Conservation (phyloP, 2,113 vertebrate genomes). For the Rhinopomastus cyanomelas region DNA sequence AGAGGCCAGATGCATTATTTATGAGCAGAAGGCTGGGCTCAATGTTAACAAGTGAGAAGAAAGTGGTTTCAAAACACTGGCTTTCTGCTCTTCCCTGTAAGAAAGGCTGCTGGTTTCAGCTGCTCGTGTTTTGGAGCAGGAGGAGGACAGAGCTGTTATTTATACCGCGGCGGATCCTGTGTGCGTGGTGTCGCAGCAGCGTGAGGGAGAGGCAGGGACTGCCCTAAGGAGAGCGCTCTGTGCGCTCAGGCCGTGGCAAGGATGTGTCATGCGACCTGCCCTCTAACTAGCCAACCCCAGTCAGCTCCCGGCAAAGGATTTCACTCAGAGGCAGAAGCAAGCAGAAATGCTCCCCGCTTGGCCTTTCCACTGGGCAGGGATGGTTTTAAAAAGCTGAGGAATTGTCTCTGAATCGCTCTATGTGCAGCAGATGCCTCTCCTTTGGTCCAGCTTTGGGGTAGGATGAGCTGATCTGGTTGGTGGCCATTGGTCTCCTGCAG, state of each 20-base stretch:
- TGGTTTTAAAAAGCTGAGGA: not conserved
- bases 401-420: slow-evolving; percentile 11
- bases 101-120: slow-evolving; percentile 54
- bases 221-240: slow-evolving; percentile 13
- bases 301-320: slow-evolving; percentile 32
- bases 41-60: slow-evolving; percentile 70
- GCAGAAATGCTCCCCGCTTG: not conserved
- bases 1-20: slow-evolving; percentile 72
- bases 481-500: not conserved
- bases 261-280: slow-evolving; percentile 31
- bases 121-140: slow-evolving; percentile 52
- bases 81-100: slow-evolving; percentile 39
- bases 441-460: not conserved
- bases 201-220: slow-evolving; percentile 19
- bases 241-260: not conserved
- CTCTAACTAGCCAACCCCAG: not conserved
- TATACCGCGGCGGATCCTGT: not conserved
- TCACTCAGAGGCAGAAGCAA: slow-evolving; percentile 12
- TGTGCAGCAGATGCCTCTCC: not conserved
- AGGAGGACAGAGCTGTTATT: slow-evolving; percentile 41
- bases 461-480: not conserved
- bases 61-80: slow-evolving; percentile 66
- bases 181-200: not conserved
- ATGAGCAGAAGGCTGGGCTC: slow-evolving; percentile 68
- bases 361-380: slow-evolving; percentile 12